Evolutionary conservation across 2,113 vertebrate genomes (phyloP).

Genomic region (Pollachius pollachius): DNA sequence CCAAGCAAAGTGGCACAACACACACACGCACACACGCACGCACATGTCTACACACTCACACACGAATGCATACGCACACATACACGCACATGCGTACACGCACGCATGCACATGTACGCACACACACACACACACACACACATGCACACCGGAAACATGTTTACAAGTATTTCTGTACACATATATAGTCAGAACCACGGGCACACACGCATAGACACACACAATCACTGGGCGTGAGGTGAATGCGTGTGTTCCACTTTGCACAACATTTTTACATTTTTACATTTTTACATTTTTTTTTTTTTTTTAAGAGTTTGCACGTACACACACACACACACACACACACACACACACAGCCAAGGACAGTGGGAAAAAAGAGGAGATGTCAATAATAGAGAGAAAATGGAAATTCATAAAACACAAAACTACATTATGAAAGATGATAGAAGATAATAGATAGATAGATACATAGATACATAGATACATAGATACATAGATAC

Average conservation of each 20-base stretch:
- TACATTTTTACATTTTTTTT: no score
- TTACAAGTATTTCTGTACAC: constrained; percentile 23
- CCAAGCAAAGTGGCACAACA: constrained; percentile 38
- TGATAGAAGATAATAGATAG: no score
- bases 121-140: no score
- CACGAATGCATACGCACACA: not conserved
- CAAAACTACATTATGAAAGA: no score
- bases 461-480: no score
- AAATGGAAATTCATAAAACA: not conserved
- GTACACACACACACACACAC: constrained; percentile 22
- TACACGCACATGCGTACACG: not conserved
- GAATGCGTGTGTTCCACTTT: no score
- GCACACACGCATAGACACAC: no score
- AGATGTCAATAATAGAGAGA: not conserved
- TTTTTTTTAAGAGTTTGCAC: no score
- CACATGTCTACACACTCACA: constrained; percentile 15
- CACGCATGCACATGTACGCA: constrained; percentile 7
- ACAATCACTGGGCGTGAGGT: no score
- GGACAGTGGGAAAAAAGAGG: constrained; percentile 9
- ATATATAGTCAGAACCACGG: constrained; percentile 9
- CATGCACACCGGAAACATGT: not conserved
- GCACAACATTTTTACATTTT: constrained; percentile 53
- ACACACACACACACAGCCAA: constrained; percentile 2
- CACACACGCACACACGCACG: constrained; percentile 24
- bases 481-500: no score